Evolutionary conservation across 2,797 vertebrate species (phyloP), one percentile per base, ranked within the genome.

Genomic region (Lycodopsis pacificus): DNA sequence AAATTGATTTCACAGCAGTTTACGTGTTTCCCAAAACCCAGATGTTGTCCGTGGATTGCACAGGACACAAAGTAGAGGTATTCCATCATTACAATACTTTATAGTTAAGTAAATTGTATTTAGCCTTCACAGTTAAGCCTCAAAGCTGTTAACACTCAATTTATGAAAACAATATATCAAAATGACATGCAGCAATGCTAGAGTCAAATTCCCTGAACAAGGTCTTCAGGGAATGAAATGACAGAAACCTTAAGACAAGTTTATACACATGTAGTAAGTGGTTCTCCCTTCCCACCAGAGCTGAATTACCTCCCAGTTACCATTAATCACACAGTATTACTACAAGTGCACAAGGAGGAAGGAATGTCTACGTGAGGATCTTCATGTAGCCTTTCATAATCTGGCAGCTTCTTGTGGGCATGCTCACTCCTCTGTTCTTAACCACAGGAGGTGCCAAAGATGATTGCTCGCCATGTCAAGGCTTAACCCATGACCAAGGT

Each of bases 281-380:
- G 25, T 13, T 34, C 11, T 32, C 7, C 42, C 27, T 53, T 68
- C 53, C 49, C 54, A 67, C 20, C 56, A 65, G 54, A 71, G 70
- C 57, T 40, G 32, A 75, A 46, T 77, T 25, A 80, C 54, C 36
- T 83, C 5, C 9, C 25, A 81, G 59, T 78, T 73, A 81, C 34
- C 34, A 79, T 82, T 63, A 83, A 73, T 88, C 76, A 73, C 30
- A 66, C 40, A 59, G 63, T 68, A 56, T 77, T 65, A 58, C 57
- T 51, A 32, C 44, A 71, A 75, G 27, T 44, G 68, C 61, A 70
- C 32, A 56, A 36, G 20, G 63, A 63, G 40, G 73, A 48, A 66
- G 58, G 61, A 84, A 71, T 48, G 77, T 65, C 90, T 92, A 94
- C 87, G 86, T 94, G 94, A 92, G 84, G 76, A 84, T 79, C 71